Evolutionary conservation across 2,113 vertebrate species (phyloP), one percentile per base, ranked within the genome.

Genomic region (Poecile atricapillus): DNA sequence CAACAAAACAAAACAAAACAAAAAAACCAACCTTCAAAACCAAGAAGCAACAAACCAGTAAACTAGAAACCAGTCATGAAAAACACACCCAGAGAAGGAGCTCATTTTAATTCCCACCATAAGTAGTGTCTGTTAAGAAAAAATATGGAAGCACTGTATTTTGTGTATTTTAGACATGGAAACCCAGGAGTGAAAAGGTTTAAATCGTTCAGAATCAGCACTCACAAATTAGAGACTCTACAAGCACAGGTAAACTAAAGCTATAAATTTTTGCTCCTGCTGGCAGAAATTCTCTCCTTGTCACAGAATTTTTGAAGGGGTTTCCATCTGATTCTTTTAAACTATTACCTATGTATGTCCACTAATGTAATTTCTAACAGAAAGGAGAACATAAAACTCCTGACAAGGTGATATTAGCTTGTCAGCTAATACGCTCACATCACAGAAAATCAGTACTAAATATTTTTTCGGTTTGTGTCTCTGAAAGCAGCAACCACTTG

Each of bases 21-120:
- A 71, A 37, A 7, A 13, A 58, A 14, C 13, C 23, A 56, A 11
- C 5, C 7, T 39, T 7, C 7, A 22, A 39, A 24, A 23, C 1
- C 5, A 44, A 50, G 8, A 62, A 18, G 3, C 5, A 55, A 8
- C 3, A 55, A 47, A 62, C 2, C 2, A 1, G 12, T 1, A 46
- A 81, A 35, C 13, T 39, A 67, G 37, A 90, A 90, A 78, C 9
- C 12, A 78, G 5, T 33, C 2, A 62, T 10, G 6, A 62, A 84
- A 82, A 68, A 30, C 10, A 52, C 3, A 50, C 4, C 39, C 2
- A 62, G 10, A 53, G 28, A 50, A 60, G 11, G 0, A 63, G 7
- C 2, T 63, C 4, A 3, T 76, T 88, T 90, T 75, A 70, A 50
- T 63, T 94, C 23, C 6, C 2, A 3, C 9, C 1, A 0, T 53